Evolutionary conservation across 2,113 vertebrate genomes (phyloP).

Genomic region (Riparia riparia): DNA sequence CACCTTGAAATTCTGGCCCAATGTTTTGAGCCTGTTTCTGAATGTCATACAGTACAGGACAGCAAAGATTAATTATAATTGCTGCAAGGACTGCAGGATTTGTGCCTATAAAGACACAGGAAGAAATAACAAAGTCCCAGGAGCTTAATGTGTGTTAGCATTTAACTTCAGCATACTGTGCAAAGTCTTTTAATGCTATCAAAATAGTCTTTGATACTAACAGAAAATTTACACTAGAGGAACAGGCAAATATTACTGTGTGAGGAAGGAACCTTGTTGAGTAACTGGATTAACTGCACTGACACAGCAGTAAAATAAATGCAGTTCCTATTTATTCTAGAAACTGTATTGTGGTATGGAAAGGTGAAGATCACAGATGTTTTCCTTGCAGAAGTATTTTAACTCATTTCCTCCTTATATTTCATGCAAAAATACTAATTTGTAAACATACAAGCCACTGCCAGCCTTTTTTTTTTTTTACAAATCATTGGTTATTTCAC

Average conservation of each 20-base stretch:
- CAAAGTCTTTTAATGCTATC: neutral
- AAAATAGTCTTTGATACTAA: neutral
- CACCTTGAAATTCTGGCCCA: neutral
- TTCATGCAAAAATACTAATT: neutral
- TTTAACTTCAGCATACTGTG: neutral
- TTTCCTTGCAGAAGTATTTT: neutral
- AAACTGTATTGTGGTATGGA: neutral
- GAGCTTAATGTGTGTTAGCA: neutral
- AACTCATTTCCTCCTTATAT: neutral
- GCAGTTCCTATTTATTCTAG: neutral
- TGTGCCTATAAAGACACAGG: neutral
- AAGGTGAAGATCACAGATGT: neutral
- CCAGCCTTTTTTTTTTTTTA: neutral
- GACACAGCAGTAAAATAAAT: neutral
- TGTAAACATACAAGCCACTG: neutral
- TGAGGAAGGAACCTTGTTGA: neutral
- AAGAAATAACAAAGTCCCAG: neutral
- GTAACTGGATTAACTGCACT: neutral
- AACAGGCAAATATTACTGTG: neutral
- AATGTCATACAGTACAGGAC: neutral
- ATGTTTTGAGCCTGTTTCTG: neutral
- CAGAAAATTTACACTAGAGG: slow-evolving; percentile 20
- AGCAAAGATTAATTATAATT: neutral
- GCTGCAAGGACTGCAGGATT: neutral
- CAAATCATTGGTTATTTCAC: neutral